phyloP scores from a whole-genome alignment of 2,888 invertebrate genomes.

The Acanthosepion lycidas region DNA sequence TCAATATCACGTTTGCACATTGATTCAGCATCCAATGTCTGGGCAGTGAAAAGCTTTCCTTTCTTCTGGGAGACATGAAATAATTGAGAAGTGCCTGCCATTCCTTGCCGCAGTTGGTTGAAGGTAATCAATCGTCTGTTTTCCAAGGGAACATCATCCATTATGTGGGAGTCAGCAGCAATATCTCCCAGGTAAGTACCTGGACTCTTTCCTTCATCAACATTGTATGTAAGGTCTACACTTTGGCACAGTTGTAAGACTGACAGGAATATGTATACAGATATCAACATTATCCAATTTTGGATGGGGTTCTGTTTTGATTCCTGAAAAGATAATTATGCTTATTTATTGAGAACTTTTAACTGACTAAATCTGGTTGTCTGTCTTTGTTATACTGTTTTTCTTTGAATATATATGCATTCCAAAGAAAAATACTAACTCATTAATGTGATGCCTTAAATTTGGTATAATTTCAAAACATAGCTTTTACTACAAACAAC shows the following conservation, averaged over 20 bases:
- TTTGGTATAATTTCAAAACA: background rate
- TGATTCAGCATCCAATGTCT: background rate
- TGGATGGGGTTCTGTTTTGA: background rate
- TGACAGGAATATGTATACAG: background rate
- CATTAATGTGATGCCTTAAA: background rate
- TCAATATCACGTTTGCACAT: constrained; percentile 35
- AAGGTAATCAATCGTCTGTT: background rate
- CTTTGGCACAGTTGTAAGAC: background rate
- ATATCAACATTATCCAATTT: background rate
- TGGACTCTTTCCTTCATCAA: background rate
- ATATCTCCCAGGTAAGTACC: background rate
- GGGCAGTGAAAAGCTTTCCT: constrained; percentile 34
- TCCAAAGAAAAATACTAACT: background rate
- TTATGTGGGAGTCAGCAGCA: background rate
- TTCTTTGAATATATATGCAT: background rate
- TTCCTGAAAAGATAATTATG: background rate
- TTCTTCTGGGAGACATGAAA: constrained; percentile 1
- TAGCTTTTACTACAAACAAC: too few relatives aligned
- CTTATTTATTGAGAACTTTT: background rate
- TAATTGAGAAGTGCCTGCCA: background rate
- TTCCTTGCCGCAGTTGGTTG: background rate
- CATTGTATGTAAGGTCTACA: background rate
- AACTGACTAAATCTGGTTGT: background rate
- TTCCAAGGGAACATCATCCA: constrained; percentile 1
- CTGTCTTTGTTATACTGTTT: background rate